Conservation (phyloP, 2,113 vertebrate genomes). For the Loxodonta africana region DNA sequence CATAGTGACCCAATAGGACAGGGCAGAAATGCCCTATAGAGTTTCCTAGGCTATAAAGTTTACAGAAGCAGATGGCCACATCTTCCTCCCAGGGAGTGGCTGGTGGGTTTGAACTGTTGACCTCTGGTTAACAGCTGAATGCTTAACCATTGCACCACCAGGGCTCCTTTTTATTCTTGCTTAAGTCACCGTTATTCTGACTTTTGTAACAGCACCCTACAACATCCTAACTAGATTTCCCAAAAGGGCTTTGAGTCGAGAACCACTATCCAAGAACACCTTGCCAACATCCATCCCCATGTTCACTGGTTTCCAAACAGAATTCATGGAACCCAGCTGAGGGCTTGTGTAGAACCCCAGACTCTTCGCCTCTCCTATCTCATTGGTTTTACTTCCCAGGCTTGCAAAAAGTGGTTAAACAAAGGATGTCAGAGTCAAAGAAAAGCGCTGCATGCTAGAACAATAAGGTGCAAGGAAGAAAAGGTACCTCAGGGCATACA, state of each 20-base stretch:
- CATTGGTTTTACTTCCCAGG: not conserved
- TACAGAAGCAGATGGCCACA: not conserved
- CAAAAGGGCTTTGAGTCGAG: not conserved
- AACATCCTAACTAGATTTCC: not conserved
- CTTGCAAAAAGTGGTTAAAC: not conserved
- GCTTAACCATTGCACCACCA: not conserved
- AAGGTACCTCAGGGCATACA: not conserved
- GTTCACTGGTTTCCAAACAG: not conserved
- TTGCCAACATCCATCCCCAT: not conserved
- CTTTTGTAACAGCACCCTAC: not conserved
- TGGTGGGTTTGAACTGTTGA: too few relatives aligned
- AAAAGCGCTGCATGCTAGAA: not conserved
- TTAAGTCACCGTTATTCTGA: not conserved
- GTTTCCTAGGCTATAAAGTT: not conserved
- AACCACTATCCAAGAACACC: not conserved
- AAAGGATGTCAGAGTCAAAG: not conserved
- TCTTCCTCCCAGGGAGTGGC: not conserved
- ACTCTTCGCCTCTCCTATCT: not conserved
- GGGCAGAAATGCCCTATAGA: too few relatives aligned
- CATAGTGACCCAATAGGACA: too few relatives aligned
- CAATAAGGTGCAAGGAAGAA: too few relatives aligned
- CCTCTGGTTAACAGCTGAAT: too few relatives aligned
- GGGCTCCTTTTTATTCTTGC: not conserved
- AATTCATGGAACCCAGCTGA: not conserved
- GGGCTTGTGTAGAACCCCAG: fast-evolving